Conservation (phyloP, 2,888 invertebrate species). For the Epistrophella euchroma region DNA sequence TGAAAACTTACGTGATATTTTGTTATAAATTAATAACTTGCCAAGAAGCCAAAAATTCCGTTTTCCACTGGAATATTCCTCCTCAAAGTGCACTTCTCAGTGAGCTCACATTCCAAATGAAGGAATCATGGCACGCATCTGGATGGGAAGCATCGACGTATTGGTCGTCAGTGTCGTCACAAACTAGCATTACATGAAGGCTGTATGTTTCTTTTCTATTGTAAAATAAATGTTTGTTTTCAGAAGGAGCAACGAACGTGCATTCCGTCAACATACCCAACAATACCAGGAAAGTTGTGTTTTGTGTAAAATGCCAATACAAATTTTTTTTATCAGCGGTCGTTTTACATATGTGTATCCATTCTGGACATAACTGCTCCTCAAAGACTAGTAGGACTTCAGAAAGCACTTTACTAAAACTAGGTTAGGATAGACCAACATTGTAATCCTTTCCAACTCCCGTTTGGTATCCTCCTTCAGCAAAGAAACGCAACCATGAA, state of each 20-base stretch:
- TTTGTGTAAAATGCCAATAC: not conserved
- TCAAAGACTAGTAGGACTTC: too few species aligned
- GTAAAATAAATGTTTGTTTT: not conserved
- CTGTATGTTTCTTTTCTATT: not conserved
- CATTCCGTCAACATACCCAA: not conserved
- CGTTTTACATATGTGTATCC: too few species aligned
- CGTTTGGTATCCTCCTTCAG: not conserved
- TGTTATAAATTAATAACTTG: not conserved
- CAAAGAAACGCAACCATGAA: not conserved
- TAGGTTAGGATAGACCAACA: not conserved
- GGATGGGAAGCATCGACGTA: not conserved
- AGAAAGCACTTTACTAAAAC: too few species aligned
- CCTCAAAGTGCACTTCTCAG: not conserved
- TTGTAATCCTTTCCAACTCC: not conserved
- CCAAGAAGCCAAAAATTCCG: slow-evolving; percentile 2
- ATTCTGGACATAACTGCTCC: too few species aligned
- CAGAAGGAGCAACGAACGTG: not conserved
- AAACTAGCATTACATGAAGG: not conserved
- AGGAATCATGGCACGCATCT: not conserved
- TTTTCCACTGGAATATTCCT: not conserved
- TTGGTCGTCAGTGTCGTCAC: not conserved
- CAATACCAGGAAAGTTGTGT: not conserved
- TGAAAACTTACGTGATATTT: not conserved
- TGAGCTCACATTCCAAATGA: not conserved
- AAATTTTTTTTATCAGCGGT: too few species aligned